phyloP scores from a whole-genome alignment of 2,888 invertebrate genomes.

The Fragum fragum region DNA sequence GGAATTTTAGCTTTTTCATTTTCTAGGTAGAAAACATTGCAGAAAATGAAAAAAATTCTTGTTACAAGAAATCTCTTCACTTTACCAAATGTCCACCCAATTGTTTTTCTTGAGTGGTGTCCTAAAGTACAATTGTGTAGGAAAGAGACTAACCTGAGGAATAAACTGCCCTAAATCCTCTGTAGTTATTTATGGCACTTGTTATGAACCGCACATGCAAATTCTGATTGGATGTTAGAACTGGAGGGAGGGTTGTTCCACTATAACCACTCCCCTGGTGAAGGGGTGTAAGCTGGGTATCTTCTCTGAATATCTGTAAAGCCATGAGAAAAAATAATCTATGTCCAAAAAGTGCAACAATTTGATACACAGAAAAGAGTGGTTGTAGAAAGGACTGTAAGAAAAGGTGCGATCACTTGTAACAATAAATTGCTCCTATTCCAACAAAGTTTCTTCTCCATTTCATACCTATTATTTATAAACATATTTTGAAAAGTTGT shows the following conservation, averaged over 20 bases:
- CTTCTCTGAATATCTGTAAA: conserved; percentile 58
- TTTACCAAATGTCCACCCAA: no score
- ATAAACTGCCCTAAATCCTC: conserved; percentile 71
- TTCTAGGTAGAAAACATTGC: no score
- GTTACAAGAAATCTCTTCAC: no score
- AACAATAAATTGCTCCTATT: not conserved
- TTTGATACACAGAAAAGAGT: no score
- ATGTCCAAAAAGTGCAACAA: no score
- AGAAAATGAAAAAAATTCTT: no score
- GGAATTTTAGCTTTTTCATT: no score
- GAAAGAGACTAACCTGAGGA: conserved; percentile 66
- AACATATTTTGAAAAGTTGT: no score
- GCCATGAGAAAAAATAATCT: not conserved
- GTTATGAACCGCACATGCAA: conserved; percentile 67
- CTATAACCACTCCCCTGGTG: conserved; percentile 66
- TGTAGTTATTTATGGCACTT: conserved; percentile 63
- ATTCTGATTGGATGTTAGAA: conserved; percentile 47
- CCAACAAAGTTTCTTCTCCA: no score
- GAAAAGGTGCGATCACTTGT: not conserved
- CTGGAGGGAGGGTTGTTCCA: conserved; percentile 53
- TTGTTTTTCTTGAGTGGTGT: no score
- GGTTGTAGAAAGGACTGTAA: not conserved
- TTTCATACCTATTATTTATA: no score
- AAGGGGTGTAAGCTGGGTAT: conserved; percentile 38
- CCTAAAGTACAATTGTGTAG: no score